These are phyloP conservation scores for Ptychoptera contaminata DNA, from an alignment of 2,888 invertebrate genomes.

Conservation along the genomic window DNA sequence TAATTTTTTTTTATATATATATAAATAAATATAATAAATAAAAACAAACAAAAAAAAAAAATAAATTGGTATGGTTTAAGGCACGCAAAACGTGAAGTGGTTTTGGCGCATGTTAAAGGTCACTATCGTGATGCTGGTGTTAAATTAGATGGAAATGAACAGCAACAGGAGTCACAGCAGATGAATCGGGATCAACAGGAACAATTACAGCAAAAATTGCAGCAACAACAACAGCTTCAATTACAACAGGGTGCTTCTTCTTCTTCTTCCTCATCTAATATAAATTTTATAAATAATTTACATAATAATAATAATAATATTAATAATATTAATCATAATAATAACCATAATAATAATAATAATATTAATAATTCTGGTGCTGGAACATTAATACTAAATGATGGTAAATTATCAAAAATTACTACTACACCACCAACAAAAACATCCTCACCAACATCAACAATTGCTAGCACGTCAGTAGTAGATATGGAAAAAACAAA, in stretches of 20 bases:
- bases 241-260: too few species aligned
- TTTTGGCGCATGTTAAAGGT: conserved; percentile 48
- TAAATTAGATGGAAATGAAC: conserved; percentile 2
- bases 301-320: too few species aligned
- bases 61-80: conserved; percentile 22
- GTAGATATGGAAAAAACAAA: too few species aligned
- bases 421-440: not conserved
- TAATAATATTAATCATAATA: too few species aligned
- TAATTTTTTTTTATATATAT: too few species aligned
- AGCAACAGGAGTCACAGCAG: not conserved
- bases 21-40: too few species aligned
- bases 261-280: too few species aligned
- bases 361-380: too few species aligned
- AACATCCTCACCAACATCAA: not conserved
- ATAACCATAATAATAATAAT: too few species aligned
- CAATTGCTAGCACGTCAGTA: too few species aligned
- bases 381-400: conserved; percentile 1
- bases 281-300: too few species aligned
- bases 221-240: not conserved
- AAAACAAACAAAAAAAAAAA: not conserved
- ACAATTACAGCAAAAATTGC: conserved; percentile 11
- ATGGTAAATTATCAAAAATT: not conserved
- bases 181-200: not conserved
- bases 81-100: conserved; percentile 45
- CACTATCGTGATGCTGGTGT: conserved; percentile 34